These are phyloP conservation scores for Papilio glaucus DNA, from an alignment of 1,140 invertebrate genomes.

Conservation along the genomic window DNA sequence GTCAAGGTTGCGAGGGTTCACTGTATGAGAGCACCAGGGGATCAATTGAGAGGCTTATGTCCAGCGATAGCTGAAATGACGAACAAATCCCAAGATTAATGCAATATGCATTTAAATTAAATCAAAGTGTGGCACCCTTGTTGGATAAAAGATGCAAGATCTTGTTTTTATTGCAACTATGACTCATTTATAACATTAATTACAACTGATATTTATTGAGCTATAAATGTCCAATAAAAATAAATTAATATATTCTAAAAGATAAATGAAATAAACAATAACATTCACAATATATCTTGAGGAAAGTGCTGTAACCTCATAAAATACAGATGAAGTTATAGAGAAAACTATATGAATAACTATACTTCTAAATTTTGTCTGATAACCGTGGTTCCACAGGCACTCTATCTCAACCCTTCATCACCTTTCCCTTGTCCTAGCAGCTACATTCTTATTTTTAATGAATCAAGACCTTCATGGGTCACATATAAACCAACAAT, in stretches of 20 bases:
- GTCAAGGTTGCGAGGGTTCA: too few relatives aligned
- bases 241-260: neutral
- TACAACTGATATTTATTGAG: neutral
- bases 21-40: too few relatives aligned
- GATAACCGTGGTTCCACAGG: neutral
- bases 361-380: neutral
- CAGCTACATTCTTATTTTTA: too few relatives aligned
- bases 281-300: neutral
- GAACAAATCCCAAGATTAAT: too few relatives aligned
- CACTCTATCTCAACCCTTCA: neutral
- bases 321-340: too few relatives aligned
- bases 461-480: too few relatives aligned
- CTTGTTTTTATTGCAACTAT: neutral
- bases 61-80: too few relatives aligned
- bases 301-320: neutral
- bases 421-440: too few relatives aligned
- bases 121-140: neutral
- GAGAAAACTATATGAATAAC: neutral
- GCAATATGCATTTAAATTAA: too few relatives aligned
- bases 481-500: too few relatives aligned
- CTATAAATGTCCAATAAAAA: conserved; percentile 1
- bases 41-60: too few relatives aligned
- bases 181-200: neutral
- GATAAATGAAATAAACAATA: neutral
- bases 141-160: neutral